phyloP scores from a whole-genome alignment of 2,888 invertebrate species.

The Nomada fucata region DNA sequence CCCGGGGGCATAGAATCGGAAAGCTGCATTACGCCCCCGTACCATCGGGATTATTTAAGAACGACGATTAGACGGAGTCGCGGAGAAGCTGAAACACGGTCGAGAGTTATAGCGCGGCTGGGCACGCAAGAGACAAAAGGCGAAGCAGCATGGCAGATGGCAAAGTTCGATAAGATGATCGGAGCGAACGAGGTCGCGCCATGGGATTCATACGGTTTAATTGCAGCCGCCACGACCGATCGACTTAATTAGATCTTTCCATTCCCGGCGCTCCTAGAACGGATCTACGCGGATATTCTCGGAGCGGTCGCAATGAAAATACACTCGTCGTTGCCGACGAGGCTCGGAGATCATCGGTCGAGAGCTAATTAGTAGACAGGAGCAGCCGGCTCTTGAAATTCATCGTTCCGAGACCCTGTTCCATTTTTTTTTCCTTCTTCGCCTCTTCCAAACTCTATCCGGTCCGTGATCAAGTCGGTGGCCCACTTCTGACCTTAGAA shows the following conservation, averaged over 20 bases:
- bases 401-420: conserved; percentile 17
- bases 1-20: not conserved
- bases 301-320: conserved; percentile 41
- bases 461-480: conserved; percentile 12
- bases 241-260: conserved; percentile 61
- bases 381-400: conserved; percentile 39
- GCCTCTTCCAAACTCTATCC: not conserved
- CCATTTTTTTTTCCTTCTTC: not conserved
- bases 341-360: not conserved
- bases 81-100: not conserved
- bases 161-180: conserved; percentile 48
- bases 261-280: conserved; percentile 23
- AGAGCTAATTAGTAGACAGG: conserved; percentile 58
- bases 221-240: conserved; percentile 50
- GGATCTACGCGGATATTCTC: conserved; percentile 44
- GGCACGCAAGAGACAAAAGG: not conserved
- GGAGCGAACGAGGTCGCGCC: conserved; percentile 37
- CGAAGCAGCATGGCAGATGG: conserved; percentile 20
- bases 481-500: conserved; percentile 12
- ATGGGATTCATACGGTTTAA: conserved; percentile 62
- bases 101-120: conserved; percentile 4
- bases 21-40: not conserved
- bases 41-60: not conserved
- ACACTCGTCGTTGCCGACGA: conserved; percentile 14
- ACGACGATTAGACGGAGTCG: not conserved